A percentile compares a stretch with the other conserved stretches of the same genome.
phyloP scores from a whole-genome alignment of 1,140 invertebrate species.

The Hycleus cichorii region DNA sequence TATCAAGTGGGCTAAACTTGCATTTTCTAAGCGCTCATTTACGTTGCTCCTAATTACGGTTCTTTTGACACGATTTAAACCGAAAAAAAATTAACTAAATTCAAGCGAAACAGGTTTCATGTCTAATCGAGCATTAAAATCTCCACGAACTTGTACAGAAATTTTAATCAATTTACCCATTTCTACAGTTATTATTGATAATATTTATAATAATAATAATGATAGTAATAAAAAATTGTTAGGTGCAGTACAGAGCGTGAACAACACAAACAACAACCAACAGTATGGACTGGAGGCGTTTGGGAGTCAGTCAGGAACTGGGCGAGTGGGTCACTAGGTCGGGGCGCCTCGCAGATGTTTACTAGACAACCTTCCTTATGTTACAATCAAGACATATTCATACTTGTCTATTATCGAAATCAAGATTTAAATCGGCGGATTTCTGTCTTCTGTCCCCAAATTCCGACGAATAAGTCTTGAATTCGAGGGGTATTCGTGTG shows the following conservation, averaged over 20 bases:
- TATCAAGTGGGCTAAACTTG: slow-evolving; percentile 11
- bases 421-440: too few relatives aligned
- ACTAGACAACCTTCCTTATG: slow-evolving; percentile 19
- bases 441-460: too few relatives aligned
- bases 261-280: not conserved
- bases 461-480: too few relatives aligned
- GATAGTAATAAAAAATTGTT: slow-evolving; percentile 6
- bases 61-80: slow-evolving; percentile 8
- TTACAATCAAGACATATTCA: not conserved
- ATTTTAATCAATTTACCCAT: too few relatives aligned
- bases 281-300: slow-evolving; percentile 6
- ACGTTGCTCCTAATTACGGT: slow-evolving; percentile 8
- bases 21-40: slow-evolving; percentile 12
- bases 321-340: slow-evolving; percentile 38
- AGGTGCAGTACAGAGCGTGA: slow-evolving; percentile 14
- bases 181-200: too few relatives aligned
- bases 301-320: slow-evolving; percentile 27
- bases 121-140: too few relatives aligned
- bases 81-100: too few relatives aligned
- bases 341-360: slow-evolving; percentile 36
- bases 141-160: too few relatives aligned
- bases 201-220: too few relatives aligned
- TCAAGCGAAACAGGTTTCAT: too few relatives aligned
- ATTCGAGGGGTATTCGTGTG: too few relatives aligned
- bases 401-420: too few relatives aligned